These are phyloP conservation scores for Volucella zonaria DNA, from an alignment of 2,888 invertebrate species.

Conservation along the genomic window DNA sequence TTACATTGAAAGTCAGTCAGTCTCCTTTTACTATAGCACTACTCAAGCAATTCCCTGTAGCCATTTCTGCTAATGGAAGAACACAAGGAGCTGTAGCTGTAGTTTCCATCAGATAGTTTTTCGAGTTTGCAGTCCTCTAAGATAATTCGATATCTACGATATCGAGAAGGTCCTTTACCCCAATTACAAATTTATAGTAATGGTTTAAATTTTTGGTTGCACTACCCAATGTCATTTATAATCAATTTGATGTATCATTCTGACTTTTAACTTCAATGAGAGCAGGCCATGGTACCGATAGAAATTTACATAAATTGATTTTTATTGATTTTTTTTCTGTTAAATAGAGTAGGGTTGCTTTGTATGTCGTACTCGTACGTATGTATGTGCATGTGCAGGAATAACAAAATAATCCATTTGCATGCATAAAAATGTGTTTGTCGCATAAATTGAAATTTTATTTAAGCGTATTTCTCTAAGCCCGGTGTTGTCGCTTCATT, in stretches of 20 bases:
- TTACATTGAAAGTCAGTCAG: slow-evolving; percentile 16
- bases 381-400: background rate
- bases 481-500: slow-evolving; percentile 49
- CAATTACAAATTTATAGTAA: slow-evolving; percentile 64
- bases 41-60: slow-evolving; percentile 50
- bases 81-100: slow-evolving; percentile 49
- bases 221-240: slow-evolving; percentile 61
- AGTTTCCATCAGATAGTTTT: background rate
- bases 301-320: slow-evolving; percentile 36
- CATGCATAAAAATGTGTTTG: slow-evolving; percentile 53
- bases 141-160: slow-evolving; percentile 25
- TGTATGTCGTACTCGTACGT: too few relatives aligned
- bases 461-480: slow-evolving; percentile 49
- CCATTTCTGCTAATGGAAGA: slow-evolving; percentile 54
- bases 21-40: slow-evolving; percentile 40
- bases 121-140: slow-evolving; percentile 13
- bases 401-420: slow-evolving; percentile 39
- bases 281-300: background rate
- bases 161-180: slow-evolving; percentile 45
- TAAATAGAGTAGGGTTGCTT: background rate
- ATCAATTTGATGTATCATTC: slow-evolving; percentile 39
- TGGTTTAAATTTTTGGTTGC: slow-evolving; percentile 52
- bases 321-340: slow-evolving; percentile 59
- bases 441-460: slow-evolving; percentile 34
- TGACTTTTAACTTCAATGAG: slow-evolving; percentile 18